Base-by-base conservation (phyloP, 2,113 vertebrate genomes). In the Campylomormyrus numenius region DNA sequence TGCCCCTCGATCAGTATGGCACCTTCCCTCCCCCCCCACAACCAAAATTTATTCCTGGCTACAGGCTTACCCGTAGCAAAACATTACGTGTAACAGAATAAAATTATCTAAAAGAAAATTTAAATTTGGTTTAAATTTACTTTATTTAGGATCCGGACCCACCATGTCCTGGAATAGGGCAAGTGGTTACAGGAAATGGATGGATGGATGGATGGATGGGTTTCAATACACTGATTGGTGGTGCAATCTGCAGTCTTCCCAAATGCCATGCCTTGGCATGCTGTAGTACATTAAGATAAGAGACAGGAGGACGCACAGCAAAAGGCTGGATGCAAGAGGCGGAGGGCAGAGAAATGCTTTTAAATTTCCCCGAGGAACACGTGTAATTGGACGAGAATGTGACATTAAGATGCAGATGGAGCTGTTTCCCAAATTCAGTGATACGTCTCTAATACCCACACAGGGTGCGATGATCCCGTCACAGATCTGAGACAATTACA, bases 401-500 rank as follows among this genome's bases (percentile, higher is more conserved):
- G 84, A 15, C 48, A 86, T 86, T 86, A 86, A 49, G 46, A 86
- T 86, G 84, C 84, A 50, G 24, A 86, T 86, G 11, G 48, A 31
- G 48, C 8, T 31, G 9, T 48, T 49, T 86, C 46, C 46, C 27
- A 86, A 86, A 27, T 31, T 19, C 84, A 86, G 21, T 13, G 48
- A 50, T 86, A 45, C 10, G 84, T 50, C 21, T 50, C 48, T 86
- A 86, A 86, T 49, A 86, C 84, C 84, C 84, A 48, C 84, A 49
- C 7, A 49, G 24, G 24, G 84, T 86, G 46, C 11, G 10, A 86
- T 86, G 84, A 86, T 50, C 45, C 84, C 5, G n/a, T 50, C 48
- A 48, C 45, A 49, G 24, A 49, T 27, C 1, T 46, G 24, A 86
- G n/a, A 86, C 24, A 70, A 88, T 88, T 74, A 88, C 62, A 21